A percentile compares a stretch with the other conserved stretches of the same genome.
These are phyloP conservation scores for Phylloscopus collybita DNA, from an alignment of 2,797 vertebrate genomes.

Conservation along the genomic window DNA sequence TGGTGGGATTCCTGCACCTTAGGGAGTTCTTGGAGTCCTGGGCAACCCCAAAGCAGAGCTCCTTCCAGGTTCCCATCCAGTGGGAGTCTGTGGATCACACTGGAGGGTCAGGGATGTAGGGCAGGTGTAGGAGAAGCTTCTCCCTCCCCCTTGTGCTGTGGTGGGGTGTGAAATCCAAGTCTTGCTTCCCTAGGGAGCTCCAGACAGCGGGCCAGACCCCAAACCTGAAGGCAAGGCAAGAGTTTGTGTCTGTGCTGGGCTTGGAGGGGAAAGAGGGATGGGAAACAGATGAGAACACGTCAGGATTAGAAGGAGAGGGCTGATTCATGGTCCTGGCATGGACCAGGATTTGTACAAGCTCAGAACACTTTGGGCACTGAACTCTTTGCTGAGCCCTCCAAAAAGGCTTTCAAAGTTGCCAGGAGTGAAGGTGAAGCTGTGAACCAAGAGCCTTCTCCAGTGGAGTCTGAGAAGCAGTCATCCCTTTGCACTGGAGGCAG, in stretches of 20 bases:
- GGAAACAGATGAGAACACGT: neutral
- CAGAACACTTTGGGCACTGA: neutral
- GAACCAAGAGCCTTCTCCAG: neutral
- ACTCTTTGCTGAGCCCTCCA: neutral
- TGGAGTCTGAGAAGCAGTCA: accelerated
- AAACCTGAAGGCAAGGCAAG: neutral
- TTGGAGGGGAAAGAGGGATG: neutral
- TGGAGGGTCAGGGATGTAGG: neutral
- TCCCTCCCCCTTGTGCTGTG: no score
- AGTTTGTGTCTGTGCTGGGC: neutral
- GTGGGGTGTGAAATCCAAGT: neutral
- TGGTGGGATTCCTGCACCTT: neutral
- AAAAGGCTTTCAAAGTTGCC: neutral
- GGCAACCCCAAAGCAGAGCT: neutral
- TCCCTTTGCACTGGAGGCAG: neutral
- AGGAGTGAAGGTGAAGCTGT: neutral
- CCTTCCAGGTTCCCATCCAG: neutral
- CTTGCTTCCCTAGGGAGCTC: neutral
- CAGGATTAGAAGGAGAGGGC: neutral
- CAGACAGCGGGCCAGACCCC: neutral
- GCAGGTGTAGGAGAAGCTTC: neutral
- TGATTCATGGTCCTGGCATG: neutral
- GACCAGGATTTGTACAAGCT: neutral
- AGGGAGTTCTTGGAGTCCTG: neutral
- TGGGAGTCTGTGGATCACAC: accelerated